These are phyloP conservation scores for Ichneumon xanthorius DNA, from an alignment of 2,888 invertebrate genomes.

Conservation along the genomic window DNA sequence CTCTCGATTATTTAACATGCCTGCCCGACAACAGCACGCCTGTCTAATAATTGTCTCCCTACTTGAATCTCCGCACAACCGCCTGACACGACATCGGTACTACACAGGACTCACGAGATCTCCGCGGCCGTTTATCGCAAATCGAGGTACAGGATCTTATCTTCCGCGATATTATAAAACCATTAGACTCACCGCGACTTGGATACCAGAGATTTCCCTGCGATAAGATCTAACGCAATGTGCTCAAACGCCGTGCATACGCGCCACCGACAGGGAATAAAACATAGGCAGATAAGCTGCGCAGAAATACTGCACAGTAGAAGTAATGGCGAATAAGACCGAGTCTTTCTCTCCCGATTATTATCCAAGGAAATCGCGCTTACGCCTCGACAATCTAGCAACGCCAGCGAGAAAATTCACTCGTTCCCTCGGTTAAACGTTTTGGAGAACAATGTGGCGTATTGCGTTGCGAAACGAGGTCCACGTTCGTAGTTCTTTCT, in stretches of 20 bases:
- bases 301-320: not conserved
- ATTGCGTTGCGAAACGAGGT: slow-evolving; percentile 7
- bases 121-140: slow-evolving; percentile 62
- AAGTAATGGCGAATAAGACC: not conserved
- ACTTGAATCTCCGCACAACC: not conserved
- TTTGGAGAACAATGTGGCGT: slow-evolving; percentile 44
- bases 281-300: slow-evolving; percentile 42
- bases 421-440: slow-evolving; percentile 45
- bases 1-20: not conserved
- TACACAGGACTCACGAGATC: slow-evolving; percentile 11
- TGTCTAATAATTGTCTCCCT: not conserved
- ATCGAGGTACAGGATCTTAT: slow-evolving; percentile 72
- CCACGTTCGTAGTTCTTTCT: not conserved
- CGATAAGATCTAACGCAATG: slow-evolving; percentile 69
- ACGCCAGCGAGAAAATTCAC: slow-evolving; percentile 45
- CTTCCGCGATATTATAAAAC: slow-evolving; percentile 73
- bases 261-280: slow-evolving; percentile 41
- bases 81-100: not conserved
- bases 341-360: slow-evolving; percentile 24
- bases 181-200: slow-evolving; percentile 69
- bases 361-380: slow-evolving; percentile 51
- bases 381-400: slow-evolving; percentile 36
- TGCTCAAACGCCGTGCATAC: slow-evolving; percentile 35
- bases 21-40: not conserved
- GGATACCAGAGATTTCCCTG: slow-evolving; percentile 68